Conservation (phyloP, 2,888 invertebrate species). For the Scaptomyza tumidula region DNA sequence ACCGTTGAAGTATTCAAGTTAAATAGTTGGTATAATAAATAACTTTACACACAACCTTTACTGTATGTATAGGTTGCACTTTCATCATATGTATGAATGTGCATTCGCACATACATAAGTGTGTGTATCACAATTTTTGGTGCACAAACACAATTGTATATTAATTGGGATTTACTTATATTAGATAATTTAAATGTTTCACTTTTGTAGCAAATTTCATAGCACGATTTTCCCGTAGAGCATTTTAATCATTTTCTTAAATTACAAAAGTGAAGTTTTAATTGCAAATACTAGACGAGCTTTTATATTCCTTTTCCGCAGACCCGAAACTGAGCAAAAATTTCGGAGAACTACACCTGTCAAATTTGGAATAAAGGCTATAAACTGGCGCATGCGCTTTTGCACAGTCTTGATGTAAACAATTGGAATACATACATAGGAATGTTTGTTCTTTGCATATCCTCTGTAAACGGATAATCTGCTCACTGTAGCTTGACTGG, state of each 20-base stretch:
- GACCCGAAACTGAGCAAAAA: constrained; percentile 56
- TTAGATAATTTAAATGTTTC: not conserved
- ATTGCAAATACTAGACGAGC: constrained; percentile 21
- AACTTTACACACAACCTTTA: constrained; percentile 10
- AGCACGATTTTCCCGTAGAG: not conserved
- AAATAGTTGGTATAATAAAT: constrained; percentile 2
- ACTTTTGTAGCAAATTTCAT: not conserved
- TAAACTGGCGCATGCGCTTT: constrained; percentile 60
- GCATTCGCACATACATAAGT: not conserved
- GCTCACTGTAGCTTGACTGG: not conserved
- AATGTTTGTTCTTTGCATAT: constrained; percentile 6
- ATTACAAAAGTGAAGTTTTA: not conserved
- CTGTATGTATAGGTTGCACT: constrained; percentile 15
- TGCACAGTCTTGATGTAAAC: constrained; percentile 56
- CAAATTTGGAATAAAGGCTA: constrained; percentile 54
- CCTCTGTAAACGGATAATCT: not conserved
- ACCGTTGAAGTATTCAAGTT: not conserved
- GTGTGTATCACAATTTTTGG: not conserved
- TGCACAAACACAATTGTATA: constrained; percentile 9
- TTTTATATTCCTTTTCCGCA: constrained; percentile 53
- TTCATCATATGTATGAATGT: not conserved
- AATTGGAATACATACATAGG: constrained; percentile 34
- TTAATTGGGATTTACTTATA: constrained; percentile 4
- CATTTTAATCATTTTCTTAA: constrained; percentile 16
- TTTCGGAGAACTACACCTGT: constrained; percentile 57